Evolutionary conservation across 2,797 vertebrate species (phyloP).

Genomic region (Hybognathus amarus): DNA sequence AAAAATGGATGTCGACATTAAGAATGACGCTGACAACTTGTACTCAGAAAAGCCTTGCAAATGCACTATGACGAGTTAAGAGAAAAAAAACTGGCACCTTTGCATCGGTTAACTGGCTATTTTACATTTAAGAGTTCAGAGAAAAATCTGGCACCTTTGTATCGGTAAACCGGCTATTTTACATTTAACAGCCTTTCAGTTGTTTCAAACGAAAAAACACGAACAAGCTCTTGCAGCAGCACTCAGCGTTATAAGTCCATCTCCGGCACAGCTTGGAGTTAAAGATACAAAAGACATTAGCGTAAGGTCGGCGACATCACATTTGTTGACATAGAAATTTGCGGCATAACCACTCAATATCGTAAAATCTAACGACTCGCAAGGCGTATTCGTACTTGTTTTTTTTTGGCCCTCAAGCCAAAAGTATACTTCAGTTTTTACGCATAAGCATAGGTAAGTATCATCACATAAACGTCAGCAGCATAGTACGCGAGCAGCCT

Average conservation of each 20-base stretch:
- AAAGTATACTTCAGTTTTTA: not conserved
- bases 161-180: conserved; percentile 81
- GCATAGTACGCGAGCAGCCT: not conserved
- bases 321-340: conserved; percentile 22
- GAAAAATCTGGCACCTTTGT: conserved; percentile 83
- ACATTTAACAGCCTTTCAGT: conserved; percentile 76
- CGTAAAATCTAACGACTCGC: not conserved
- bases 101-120: conserved; percentile 82
- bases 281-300: conserved; percentile 24
- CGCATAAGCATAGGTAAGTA: not conserved
- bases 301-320: conserved; percentile 1
- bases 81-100: conserved; percentile 81
- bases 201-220: conserved; percentile 67
- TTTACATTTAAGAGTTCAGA: conserved; percentile 73
- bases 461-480: not conserved
- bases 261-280: conserved; percentile 36
- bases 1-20: conserved; percentile 67
- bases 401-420: not conserved
- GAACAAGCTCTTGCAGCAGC: conserved; percentile 52
- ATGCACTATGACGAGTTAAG: conserved; percentile 68
- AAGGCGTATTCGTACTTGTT: not conserved
- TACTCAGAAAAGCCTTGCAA: conserved; percentile 58
- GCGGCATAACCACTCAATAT: conserved; percentile 1
- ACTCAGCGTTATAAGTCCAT: conserved; percentile 65
- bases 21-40: conserved; percentile 41